Evolutionary conservation across 2,113 vertebrate species (phyloP), one percentile per base, ranked within the genome.

Genomic region (Lasiurus cinereus): DNA sequence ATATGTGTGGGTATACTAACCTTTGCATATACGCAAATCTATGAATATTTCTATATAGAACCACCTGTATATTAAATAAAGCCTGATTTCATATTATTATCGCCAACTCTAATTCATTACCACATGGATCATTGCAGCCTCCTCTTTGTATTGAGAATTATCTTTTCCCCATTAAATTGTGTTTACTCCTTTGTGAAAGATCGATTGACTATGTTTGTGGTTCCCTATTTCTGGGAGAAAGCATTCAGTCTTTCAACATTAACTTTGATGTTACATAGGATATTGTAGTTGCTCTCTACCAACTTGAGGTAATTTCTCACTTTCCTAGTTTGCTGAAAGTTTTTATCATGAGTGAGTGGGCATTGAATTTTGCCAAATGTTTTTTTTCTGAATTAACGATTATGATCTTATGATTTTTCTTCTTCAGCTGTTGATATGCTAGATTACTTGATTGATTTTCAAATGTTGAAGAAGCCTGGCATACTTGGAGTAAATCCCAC

Each of bases 221-320:
- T 70, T 79, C 8, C 78, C 27, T 31, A 56, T 67, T 90, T 95
- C 66, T 46, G 33, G 67, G 43, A 76, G 56, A 91, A 87, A 79
- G 19, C 5, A 69, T 62, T 76, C 19, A 33, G 48, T 24, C 33
- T 86, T 95, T 76, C n/a, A 59, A 33, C 43, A 69, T 46, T 43
- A 56, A 19, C 3, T 69, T 12, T 36, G 64, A 46, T 89, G 52
- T 72, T 84, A 24, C 14, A 15, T 36, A n/a, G 43, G 1, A 22
- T 70, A 73, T 74, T 70, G 3, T 64, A 83, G 59, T 36, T 48
- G 1, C 14, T 85, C 16, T 16, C 48, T 46, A 22, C 9, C 29
- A 56, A 33, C 29, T 67, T 31, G 50, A 77, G 78, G 8, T 52
- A 62, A 76, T 70, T 83, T 36, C 6, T 19, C 16, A 27, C 14